These are phyloP conservation scores for Leptobrachium leishanense DNA, from an alignment of 2,113 vertebrate genomes.

Conservation along the genomic window DNA sequence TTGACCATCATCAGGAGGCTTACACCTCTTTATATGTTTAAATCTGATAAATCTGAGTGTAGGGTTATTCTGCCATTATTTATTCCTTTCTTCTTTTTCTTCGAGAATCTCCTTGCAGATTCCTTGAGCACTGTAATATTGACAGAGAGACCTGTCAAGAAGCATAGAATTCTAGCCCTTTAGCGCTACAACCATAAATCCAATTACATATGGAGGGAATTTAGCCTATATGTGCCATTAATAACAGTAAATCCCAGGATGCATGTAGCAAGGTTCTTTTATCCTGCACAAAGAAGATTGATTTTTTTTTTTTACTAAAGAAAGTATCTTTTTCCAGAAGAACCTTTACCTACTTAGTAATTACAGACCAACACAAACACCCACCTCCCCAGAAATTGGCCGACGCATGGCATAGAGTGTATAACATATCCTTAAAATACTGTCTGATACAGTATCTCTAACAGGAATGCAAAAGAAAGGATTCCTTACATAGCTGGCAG, in stretches of 20 bases:
- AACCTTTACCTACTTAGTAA: slow-evolving; percentile 44
- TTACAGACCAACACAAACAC: no score
- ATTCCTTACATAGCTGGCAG: not conserved
- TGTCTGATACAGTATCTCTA: not conserved
- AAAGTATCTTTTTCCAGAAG: slow-evolving; percentile 51
- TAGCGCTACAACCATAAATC: slow-evolving; percentile 21
- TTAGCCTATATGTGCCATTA: slow-evolving; percentile 36
- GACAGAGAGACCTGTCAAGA: slow-evolving; percentile 8
- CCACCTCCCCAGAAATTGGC: no score
- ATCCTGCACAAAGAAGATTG: slow-evolving; percentile 37
- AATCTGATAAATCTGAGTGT: not conserved
- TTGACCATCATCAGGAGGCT: not conserved
- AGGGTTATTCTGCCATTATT: not conserved
- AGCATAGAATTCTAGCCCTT: slow-evolving; percentile 1
- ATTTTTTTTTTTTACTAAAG: slow-evolving; percentile 27
- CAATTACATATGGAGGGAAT: not conserved
- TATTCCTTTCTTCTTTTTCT: slow-evolving; percentile 12
- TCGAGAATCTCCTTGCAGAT: slow-evolving; percentile 24
- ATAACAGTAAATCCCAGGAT: slow-evolving; percentile 27
- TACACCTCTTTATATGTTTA: not conserved
- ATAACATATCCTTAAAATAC: not conserved
- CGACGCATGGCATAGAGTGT: not conserved
- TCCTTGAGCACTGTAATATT: slow-evolving; percentile 17
- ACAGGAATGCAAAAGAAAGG: not conserved
- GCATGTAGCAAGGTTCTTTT: slow-evolving; percentile 12